Percentiles rank a stretch among this genome's conserved stretches.
Conservation (phyloP, 2,113 vertebrate genomes). For the Choloepus hoffmanni region DNA sequence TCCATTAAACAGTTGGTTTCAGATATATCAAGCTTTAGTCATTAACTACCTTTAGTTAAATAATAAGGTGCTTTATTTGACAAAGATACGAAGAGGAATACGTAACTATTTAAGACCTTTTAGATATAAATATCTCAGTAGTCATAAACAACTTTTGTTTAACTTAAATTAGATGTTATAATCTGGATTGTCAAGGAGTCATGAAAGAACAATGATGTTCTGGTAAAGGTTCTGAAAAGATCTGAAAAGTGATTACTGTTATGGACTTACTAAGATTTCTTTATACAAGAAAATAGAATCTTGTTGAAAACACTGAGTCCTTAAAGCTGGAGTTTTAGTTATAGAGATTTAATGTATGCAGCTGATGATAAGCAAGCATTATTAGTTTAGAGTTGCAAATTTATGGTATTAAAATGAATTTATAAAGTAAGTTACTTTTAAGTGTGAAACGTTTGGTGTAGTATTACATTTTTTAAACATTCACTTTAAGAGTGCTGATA, state of each 20-base stretch:
- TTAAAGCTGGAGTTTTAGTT: background rate
- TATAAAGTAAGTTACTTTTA: background rate
- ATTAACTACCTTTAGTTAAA: background rate
- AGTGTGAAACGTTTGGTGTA: background rate
- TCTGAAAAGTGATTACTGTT: background rate
- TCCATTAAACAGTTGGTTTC: background rate
- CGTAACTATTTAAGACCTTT: background rate
- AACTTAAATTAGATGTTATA: background rate
- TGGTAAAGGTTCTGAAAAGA: background rate
- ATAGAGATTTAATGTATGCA: background rate
- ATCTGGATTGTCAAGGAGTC: background rate
- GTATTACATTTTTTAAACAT: background rate
- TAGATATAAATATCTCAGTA: background rate
- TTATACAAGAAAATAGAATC: background rate
- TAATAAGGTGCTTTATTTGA: background rate
- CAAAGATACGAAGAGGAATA: background rate
- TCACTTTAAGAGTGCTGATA: background rate
- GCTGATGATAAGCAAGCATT: background rate
- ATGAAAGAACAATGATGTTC: background rate
- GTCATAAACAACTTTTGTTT: slow-evolving; percentile 5
- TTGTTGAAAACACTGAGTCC: background rate
- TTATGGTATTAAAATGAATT: background rate
- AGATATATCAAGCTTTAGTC: background rate
- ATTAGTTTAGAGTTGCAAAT: background rate
- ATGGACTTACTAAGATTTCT: background rate